Evolutionary conservation across 2,797 vertebrate species (phyloP).

Genomic region (Pteronotus mesoamericanus): DNA sequence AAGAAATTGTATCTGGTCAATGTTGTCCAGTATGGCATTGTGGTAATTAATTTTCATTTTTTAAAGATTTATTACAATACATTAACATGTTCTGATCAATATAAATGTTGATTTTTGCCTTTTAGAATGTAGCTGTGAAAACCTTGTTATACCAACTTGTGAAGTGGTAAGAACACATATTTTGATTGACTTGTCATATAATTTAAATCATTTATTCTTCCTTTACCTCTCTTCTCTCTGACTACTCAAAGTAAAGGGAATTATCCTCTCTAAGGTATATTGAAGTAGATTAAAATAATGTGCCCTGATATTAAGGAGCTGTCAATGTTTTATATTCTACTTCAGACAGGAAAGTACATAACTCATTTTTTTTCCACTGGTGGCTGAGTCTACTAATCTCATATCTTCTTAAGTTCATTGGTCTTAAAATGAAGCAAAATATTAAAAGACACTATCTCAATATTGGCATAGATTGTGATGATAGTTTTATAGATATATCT

Average conservation of each 20-base stretch:
- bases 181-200: slow-evolving; percentile 32
- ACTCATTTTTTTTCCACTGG: neutral
- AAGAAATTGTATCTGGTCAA: slow-evolving; percentile 83
- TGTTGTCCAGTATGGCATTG: slow-evolving; percentile 94
- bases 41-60: slow-evolving; percentile 84
- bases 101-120: slow-evolving; percentile 40
- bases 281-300: neutral
- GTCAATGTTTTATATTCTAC: neutral
- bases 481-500: neutral
- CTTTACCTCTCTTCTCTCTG: neutral
- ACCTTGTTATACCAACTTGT: slow-evolving; percentile 85
- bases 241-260: neutral
- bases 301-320: neutral
- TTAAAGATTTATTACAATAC: neutral
- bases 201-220: neutral
- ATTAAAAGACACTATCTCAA: neutral
- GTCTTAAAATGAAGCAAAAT: slow-evolving; percentile 22
- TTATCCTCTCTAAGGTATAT: neutral
- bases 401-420: neutral
- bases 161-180: slow-evolving; percentile 87
- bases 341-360: neutral
- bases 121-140: slow-evolving; percentile 94
- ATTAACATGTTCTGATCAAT: slow-evolving; percentile 6
- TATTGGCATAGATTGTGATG: neutral
- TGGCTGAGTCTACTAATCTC: neutral